Percentiles rank a stretch among this genome's conserved stretches.
Conservation (phyloP, 2,797 vertebrate genomes). For the Brotula barbata region DNA sequence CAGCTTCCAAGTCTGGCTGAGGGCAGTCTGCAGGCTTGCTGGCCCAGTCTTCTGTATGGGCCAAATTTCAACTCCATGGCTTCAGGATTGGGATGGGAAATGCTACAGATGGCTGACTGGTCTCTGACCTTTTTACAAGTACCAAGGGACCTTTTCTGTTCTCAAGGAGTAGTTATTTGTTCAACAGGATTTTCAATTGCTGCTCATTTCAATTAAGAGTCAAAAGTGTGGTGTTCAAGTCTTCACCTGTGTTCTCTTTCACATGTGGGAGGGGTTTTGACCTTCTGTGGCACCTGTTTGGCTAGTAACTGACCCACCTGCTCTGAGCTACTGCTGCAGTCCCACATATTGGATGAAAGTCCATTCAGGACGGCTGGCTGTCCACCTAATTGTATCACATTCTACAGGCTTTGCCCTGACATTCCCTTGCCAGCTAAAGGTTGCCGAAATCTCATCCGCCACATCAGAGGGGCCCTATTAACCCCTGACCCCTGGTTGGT, state of each 20-base stretch:
- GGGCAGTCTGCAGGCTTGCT: constrained; percentile 43
- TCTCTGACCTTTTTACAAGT: constrained; percentile 71
- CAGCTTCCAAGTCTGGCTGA: constrained; percentile 54
- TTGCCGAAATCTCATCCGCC: constrained; percentile 94
- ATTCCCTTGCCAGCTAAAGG: constrained; percentile 85
- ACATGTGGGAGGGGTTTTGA: constrained; percentile 72
- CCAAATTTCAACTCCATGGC: constrained; percentile 58
- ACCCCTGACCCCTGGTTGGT: constrained; percentile 90
- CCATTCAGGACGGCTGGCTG: constrained; percentile 83
- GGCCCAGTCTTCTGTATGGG: constrained; percentile 36
- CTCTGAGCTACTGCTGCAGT: constrained; percentile 64
- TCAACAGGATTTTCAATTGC: constrained; percentile 74
- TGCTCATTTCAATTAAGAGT: constrained; percentile 54
- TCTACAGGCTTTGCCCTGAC: constrained; percentile 88
- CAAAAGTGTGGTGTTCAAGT: constrained; percentile 46
- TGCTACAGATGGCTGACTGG: constrained; percentile 46
- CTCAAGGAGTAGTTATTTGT: constrained; percentile 64
- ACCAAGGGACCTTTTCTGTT: constrained; percentile 69
- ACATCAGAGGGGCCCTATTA: constrained; percentile 93
- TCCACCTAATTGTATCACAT: constrained; percentile 96
- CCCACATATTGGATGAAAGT: constrained; percentile 75
- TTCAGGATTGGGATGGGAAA: constrained; percentile 64
- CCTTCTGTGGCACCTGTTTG: constrained; percentile 82
- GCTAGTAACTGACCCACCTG: constrained; percentile 81
- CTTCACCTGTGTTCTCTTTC: constrained; percentile 71